Evolutionary conservation across 2,888 invertebrate genomes (phyloP), one percentile per base, ranked within the genome.

Genomic region (Scaptomyza flava): DNA sequence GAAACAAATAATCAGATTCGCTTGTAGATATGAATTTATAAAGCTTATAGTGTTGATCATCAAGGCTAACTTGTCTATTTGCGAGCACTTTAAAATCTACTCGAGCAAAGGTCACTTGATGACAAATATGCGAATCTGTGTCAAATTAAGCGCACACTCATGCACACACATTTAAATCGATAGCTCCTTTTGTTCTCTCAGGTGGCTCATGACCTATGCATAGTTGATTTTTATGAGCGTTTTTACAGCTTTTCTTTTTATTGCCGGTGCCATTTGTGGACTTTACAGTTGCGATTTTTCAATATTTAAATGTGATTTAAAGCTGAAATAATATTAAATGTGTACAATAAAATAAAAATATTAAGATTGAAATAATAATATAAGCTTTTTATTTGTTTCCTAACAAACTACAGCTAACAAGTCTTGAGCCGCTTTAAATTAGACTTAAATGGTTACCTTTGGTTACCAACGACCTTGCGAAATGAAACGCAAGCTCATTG

Each of bases 41-140:
- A 53, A 43, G 57, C 30, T 38, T 51, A 9, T 30, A 43, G 41
- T 45, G 66, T 14, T 63, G 84, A 84, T 81, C 84, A 72, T 64
- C 76, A 81, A 80, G 80, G 79, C 72, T 77, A 74, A 79, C 74
- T 68, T 54, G 75, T 60, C 75, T 77, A 50, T 58, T 41, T 61
- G 72, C 38, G 30, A 54, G 17, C 56, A 50, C 41, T 67, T 58
- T 51, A 38, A 27, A 41, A 11, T 3, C 11, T 12, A 12, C 11
- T 27, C 7, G 6, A 8, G 9, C 48, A 30, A 69, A 66, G 67
- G 67, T 54, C 61, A 72, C 27, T 64, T 42, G 14, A 36, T 17
- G 53, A 36, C 53, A 53, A 41, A 42, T 33, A 47, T 41, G 12
- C 9, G 46, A 45, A 56, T 46, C 41, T 65, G 27, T 27, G 27